Evolutionary conservation across 1,140 invertebrate species (phyloP).

Genomic region (Ericerus pela): DNA sequence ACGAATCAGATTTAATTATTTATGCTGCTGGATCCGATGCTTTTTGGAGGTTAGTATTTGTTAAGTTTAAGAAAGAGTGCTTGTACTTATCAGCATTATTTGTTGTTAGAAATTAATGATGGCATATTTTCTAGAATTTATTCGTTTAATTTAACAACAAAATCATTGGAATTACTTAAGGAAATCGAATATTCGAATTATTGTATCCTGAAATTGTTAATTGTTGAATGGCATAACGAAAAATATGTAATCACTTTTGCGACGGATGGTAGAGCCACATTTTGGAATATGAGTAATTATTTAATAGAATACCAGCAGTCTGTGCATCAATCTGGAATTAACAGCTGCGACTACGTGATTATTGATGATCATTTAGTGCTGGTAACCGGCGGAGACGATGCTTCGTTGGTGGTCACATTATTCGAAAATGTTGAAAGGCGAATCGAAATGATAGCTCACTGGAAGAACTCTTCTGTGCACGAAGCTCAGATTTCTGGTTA

Average conservation of each 20-base stretch:
- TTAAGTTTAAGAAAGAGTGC: neutral
- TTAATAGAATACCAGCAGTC: conserved; percentile 2
- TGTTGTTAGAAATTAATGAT: neutral
- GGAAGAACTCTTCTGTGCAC: neutral
- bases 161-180: conserved; percentile 18
- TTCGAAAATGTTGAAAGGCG: neutral
- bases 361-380: conserved; percentile 11
- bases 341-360: conserved; percentile 30
- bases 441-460: neutral
- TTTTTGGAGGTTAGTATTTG: conserved; percentile 36
- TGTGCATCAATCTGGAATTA: conserved; percentile 56
- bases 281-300: conserved; percentile 37
- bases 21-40: conserved; percentile 58
- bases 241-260: conserved; percentile 40
- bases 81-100: conserved; percentile 2
- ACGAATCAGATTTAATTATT: conserved; percentile 31
- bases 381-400: conserved; percentile 18
- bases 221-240: conserved; percentile 28
- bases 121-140: conserved; percentile 13
- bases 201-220: conserved; percentile 43
- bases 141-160: conserved; percentile 13
- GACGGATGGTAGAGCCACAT: conserved; percentile 46
- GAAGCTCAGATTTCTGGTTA: conserved; percentile 4
- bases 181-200: conserved; percentile 34
- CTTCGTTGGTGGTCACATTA: neutral